Base-by-base conservation (phyloP, 2,888 invertebrate species). In the Tillus elongatus region DNA sequence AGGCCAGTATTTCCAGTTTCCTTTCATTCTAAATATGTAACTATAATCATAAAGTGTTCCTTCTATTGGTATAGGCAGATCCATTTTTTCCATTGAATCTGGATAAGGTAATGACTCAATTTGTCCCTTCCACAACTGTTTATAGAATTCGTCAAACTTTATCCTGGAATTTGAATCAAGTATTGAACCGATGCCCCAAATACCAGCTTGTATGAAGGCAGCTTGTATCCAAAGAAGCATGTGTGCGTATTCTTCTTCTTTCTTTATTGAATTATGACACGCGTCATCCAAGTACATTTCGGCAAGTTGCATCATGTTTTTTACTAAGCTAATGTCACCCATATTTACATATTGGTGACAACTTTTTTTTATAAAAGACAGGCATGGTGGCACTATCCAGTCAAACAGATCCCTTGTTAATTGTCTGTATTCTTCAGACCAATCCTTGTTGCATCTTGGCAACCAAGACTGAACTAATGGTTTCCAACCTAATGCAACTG, bases 181-280 rank as follows among this genome's bases (percentile, higher is more conserved):
- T 37, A 84, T 77, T 1, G 89, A 90, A 1, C 80, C 92, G 13
- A 91, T 65, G 1, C 90, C 88, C 93, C 93, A 93, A 2, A 82
- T 73, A 31, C 86, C 64, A 1, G 82, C 73, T 54, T 77, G 77
- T 53, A 90, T 68, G 46, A 87, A 75, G 0, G 85, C 72, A 1
- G 84, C 86, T 62, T 88, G 77, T 43, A 84, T 70, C 81, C 89
- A 88, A 34, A 73, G 68, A 31, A 72, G 65, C 2, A 84, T 61
- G 59, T 80, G 77, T 54, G 77, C 80, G 29, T 75, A 73, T 46
- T 82, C 83, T 47, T 82, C 81, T 1, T 64, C 63, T 48, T 73
- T 58, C 27, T 49, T 50, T 2, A 35, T 33, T 15, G 49, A 70
- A n/a, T 75, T 75, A 45, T 72, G 72, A 24, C 79, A 66, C 0